Percentiles rank a stretch among this genome's conserved stretches.
Evolutionary conservation across 2,113 vertebrate species (phyloP).

Genomic region (Columbina picui): DNA sequence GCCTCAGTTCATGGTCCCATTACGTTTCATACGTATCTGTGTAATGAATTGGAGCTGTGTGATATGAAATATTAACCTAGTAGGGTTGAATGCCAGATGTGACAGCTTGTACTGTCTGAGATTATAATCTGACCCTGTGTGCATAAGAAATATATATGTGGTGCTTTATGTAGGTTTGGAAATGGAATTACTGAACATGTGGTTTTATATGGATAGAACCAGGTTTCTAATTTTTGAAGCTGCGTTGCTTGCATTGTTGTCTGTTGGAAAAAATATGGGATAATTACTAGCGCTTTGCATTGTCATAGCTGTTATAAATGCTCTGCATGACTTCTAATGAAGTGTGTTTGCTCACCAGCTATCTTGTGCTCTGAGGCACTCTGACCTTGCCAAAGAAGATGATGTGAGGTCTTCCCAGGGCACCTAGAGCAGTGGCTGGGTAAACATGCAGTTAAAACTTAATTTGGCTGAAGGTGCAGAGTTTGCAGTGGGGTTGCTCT

Average conservation of each 20-base stretch:
- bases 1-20: neutral
- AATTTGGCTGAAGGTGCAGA: neutral
- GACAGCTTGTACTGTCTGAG: conserved; percentile 26
- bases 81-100: conserved; percentile 34
- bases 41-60: conserved; percentile 17
- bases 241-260: neutral
- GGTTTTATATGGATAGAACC: neutral
- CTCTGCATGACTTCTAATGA: conserved; percentile 57
- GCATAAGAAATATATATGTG: neutral
- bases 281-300: conserved; percentile 34
- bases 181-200: conserved; percentile 5
- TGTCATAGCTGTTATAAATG: conserved; percentile 28
- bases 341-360: conserved; percentile 36
- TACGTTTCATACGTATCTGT: neutral
- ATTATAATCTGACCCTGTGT: conserved; percentile 53
- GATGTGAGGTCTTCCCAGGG: conserved; percentile 58
- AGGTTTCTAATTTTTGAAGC: conserved; percentile 10
- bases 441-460: conserved; percentile 48
- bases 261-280: neutral
- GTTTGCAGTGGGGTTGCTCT: neutral
- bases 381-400: conserved; percentile 53
- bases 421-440: conserved; percentile 34
- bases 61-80: conserved; percentile 38
- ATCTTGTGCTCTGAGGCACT: conserved; percentile 35
- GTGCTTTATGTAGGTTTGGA: conserved; percentile 35